Base-by-base conservation (phyloP, 2,888 invertebrate species). In the Leptinotarsa tumamoca region DNA sequence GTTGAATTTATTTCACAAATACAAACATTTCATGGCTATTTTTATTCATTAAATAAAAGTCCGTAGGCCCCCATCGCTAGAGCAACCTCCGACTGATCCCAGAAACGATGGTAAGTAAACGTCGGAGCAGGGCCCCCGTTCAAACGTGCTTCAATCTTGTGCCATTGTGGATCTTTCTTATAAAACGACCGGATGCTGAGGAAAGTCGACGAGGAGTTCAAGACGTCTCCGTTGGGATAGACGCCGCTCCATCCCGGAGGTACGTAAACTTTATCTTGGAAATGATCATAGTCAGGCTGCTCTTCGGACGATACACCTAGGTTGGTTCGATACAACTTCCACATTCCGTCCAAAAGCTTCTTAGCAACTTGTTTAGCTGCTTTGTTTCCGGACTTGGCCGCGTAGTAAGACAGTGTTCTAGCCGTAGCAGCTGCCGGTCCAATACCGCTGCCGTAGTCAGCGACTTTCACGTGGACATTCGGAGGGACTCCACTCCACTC, bases 81-180 rank as follows among this genome's bases (percentile, higher is more conserved):
- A 23, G 83, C 83, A 61, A 83, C 78, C 58, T 82, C 83, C 68
- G 83, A 76, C 71, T 83, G 83, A 71, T 81, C 77, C 83, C 83
- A 83, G 78, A 83, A 83, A 69, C 83, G 78, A 75, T 82, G 83
- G 75, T 81, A 83, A 50, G 77, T 78, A 72, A 83, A 81, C 4
- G 43, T 73, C 18, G 83, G 83, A 50, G 69, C 78, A 17, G 78
- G 56, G 15, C 83, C 83, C 43, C 83, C 83, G 61, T 81, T 81
- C 56, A 83, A 72, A 72, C 80, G 79, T 54, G 70, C 21, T 70
- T 83, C 80, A 21, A 83, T 80, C 67, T 81, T 80, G 14, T 77
- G 50, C 79, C 80, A 83, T 15, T 82, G 75, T 15, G 81, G 80
- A 72, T 83, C 83, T 1, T 78, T 78, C 70, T 82, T 82, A 73